Evolutionary conservation across 2,888 invertebrate species (phyloP), one percentile per base, ranked within the genome.

Genomic region (Thereva unica): DNA sequence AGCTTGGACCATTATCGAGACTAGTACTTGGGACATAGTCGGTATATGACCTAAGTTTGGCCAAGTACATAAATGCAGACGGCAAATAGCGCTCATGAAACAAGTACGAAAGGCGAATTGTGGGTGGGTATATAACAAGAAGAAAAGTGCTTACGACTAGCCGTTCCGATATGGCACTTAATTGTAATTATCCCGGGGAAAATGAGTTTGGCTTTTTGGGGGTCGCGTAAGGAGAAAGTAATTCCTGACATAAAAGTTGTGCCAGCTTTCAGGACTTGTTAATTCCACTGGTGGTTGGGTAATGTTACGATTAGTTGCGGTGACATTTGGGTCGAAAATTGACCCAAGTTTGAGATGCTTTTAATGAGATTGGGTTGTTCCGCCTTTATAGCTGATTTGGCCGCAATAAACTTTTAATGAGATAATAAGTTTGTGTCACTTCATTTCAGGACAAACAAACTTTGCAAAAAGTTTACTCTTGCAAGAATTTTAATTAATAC

Each of bases 91-190:
- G 9, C 38, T 53, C 37, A 53, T 34, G 53, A 53, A 53, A 53
- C 38, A 37, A 53, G 38, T 41, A 45, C 44, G 40, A 9, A 50
- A 8, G 12, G n/a, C 9, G 40, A 40, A 10, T 9, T 23, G 9
- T 37, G 49, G 37, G 10, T 12, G 34, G n/a, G 37, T 34, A 45
- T 34, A 12, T 54, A 49, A 47, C 38, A 9, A 45, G 52, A 49
- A 23, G 53, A 65, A 65, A 65, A 65, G 52, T 65, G 64, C 65
- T 68, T 68, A 59, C 50, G 59, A 65, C 44, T 7, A 65, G 41
- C 50, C 41, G 38, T 68, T 64, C 53, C 59, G 53, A 64, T 65
- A 59, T 59, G 65, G 65, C 49, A 53, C 59, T 68, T 68, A 64
- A 65, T 65, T 65, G 68, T 65, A 65, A 65, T 68, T 65, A 64